A percentile compares a stretch with the other conserved stretches of the same genome.
Evolutionary conservation across 2,888 invertebrate species (phyloP).

Genomic region (Protophormia terraenovae): DNA sequence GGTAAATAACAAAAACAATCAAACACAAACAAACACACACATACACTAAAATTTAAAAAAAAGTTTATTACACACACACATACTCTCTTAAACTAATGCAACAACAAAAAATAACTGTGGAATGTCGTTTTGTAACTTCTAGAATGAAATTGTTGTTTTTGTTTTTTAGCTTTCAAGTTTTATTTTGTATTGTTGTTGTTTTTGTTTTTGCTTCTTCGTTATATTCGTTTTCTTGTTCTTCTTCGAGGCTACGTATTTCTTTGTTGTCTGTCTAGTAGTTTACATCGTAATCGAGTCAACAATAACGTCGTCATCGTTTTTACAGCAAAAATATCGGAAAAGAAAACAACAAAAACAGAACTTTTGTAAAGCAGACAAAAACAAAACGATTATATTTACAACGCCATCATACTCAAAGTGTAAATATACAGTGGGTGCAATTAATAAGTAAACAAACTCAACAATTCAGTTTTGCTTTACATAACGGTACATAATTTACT

Average conservation of each 20-base stretch:
- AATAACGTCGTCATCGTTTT: conserved; percentile 38
- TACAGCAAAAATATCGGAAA: conserved; percentile 19
- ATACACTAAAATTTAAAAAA: neutral
- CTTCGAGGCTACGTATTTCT: conserved; percentile 19
- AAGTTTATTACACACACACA: neutral
- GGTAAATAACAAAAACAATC: conserved; percentile 23
- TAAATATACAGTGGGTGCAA: conserved; percentile 17
- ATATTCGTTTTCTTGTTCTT: conserved; percentile 28
- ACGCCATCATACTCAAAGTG: conserved; percentile 40
- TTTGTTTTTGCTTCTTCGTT: neutral
- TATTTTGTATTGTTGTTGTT: neutral
- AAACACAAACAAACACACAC: neutral
- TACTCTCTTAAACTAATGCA: conserved; percentile 17
- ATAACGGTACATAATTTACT: too few relatives aligned
- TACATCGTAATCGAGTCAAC: conserved; percentile 27
- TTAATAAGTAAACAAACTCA: too few relatives aligned
- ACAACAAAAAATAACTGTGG: conserved; percentile 69
- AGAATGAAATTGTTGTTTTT: conserved; percentile 71
- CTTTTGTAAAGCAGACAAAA: conserved; percentile 28
- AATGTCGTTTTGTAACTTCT: conserved; percentile 79
- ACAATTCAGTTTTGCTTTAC: too few relatives aligned
- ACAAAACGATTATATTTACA: conserved; percentile 15
- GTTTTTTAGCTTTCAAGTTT: conserved; percentile 7
- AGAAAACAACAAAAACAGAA: conserved; percentile 18
- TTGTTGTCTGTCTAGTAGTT: conserved; percentile 43